phyloP scores from a whole-genome alignment of 2,888 invertebrate species.

The Zonitis immaculata region DNA sequence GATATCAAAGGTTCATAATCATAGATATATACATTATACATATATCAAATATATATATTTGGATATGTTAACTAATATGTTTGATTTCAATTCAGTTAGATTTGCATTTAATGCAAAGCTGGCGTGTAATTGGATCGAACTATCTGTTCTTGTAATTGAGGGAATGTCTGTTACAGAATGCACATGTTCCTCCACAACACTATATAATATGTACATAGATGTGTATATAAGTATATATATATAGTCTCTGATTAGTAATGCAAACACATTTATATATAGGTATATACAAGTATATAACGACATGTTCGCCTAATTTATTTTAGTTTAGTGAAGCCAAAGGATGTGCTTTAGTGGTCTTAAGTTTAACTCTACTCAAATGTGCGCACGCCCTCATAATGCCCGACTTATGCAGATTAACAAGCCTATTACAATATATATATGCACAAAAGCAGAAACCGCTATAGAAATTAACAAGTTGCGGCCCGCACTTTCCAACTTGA shows the following conservation, averaged over 20 bases:
- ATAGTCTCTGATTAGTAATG: too few relatives aligned
- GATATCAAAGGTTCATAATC: too few relatives aligned
- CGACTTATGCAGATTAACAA: conserved; percentile 17
- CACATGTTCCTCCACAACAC: conserved; percentile 20
- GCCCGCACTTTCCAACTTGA: conserved; percentile 16
- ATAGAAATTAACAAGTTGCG: conserved; percentile 18
- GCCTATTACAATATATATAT: neutral
- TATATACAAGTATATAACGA: neutral
- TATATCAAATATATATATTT: too few relatives aligned
- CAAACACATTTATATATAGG: too few relatives aligned
- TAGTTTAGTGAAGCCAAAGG: neutral
- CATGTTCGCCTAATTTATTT: neutral
- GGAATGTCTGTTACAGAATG: conserved; percentile 26
- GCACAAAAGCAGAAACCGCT: conserved; percentile 11
- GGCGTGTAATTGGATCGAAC: conserved; percentile 15
- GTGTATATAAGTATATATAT: neutral
- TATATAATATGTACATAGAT: neutral
- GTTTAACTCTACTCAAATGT: neutral
- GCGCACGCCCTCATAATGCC: neutral
- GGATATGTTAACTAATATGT: neutral
- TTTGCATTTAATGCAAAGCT: neutral
- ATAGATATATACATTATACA: too few relatives aligned
- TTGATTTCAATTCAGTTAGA: neutral
- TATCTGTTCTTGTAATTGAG: conserved; percentile 20
- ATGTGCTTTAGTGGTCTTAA: neutral